A percentile compares a stretch with the other conserved stretches of the same genome.
phyloP scores from a whole-genome alignment of 2,113 vertebrate genomes.

The Ptilorrhoa leucosticta region DNA sequence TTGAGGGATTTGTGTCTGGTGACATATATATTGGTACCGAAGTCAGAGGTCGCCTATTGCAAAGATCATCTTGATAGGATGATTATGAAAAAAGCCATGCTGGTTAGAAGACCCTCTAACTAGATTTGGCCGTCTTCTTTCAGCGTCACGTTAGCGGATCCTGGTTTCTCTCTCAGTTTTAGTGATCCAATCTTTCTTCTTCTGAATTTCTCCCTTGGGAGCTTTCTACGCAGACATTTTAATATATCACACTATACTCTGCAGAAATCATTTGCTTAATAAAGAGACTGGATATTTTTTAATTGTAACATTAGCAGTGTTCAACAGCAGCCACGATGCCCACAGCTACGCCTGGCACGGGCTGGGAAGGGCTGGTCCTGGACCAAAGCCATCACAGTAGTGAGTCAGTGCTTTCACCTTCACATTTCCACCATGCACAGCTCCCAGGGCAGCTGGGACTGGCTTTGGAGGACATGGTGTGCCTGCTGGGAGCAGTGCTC shows the following conservation, averaged over 20 bases:
- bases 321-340: background rate
- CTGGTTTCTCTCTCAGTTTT: constrained; percentile 37
- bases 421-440: rapidly evolving
- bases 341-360: rapidly evolving
- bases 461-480: rapidly evolving
- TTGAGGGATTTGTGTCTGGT: constrained; percentile 61
- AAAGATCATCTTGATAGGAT: constrained; percentile 38
- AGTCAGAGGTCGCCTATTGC: constrained; percentile 39
- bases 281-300: constrained; percentile 16
- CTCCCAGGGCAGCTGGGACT: background rate
- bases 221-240: constrained; percentile 28
- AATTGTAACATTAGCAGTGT: background rate
- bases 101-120: constrained; percentile 50
- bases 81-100: constrained; percentile 29
- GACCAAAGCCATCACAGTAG: background rate
- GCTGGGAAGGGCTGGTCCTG: background rate
- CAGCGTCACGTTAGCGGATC: constrained; percentile 9
- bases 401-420: background rate
- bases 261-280: constrained; percentile 50
- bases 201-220: constrained; percentile 43
- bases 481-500: background rate
- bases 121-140: constrained; percentile 29
- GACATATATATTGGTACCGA: constrained; percentile 41
- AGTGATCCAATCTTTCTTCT: constrained; percentile 55
- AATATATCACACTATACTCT: constrained; percentile 24